A percentile compares a stretch with the other conserved stretches of the same genome.
Evolutionary conservation across 2,888 invertebrate species (phyloP).

Genomic region (Synergus itoensis): DNA sequence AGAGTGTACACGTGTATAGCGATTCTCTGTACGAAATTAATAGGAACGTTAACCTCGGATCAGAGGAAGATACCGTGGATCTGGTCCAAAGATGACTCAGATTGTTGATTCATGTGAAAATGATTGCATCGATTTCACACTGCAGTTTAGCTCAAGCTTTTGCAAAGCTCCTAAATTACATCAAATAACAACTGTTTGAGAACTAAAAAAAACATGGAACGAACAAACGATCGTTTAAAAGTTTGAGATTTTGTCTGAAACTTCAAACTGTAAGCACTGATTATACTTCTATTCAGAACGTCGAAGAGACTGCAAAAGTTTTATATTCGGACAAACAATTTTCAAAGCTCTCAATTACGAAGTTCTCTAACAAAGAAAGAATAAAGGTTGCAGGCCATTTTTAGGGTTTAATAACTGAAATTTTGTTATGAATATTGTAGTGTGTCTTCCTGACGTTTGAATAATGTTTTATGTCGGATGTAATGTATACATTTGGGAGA

Average conservation of each 20-base stretch:
- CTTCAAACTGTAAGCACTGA: neutral
- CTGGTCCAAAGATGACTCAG: neutral
- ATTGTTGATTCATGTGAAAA: neutral
- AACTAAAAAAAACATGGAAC: neutral
- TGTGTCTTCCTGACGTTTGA: neutral
- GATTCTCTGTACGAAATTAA: neutral
- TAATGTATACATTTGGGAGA: neutral
- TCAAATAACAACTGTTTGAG: neutral
- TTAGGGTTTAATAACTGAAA: too few relatives aligned
- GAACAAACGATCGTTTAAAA: constrained; percentile 5
- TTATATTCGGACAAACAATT: neutral
- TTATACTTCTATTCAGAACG: neutral
- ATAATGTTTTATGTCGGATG: neutral
- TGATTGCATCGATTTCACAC: neutral
- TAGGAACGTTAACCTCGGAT: too few relatives aligned
- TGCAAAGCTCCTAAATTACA: neutral
- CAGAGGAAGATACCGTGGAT: too few relatives aligned
- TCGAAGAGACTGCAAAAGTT: neutral
- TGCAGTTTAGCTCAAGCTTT: neutral
- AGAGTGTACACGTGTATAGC: neutral
- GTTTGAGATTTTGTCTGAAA: neutral
- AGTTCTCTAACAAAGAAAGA: neutral
- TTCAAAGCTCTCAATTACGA: too few relatives aligned
- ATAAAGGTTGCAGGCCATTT: too few relatives aligned
- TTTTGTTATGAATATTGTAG: too few relatives aligned